Conservation (phyloP, 2,113 vertebrate genomes). For the Aramus guarauna region DNA sequence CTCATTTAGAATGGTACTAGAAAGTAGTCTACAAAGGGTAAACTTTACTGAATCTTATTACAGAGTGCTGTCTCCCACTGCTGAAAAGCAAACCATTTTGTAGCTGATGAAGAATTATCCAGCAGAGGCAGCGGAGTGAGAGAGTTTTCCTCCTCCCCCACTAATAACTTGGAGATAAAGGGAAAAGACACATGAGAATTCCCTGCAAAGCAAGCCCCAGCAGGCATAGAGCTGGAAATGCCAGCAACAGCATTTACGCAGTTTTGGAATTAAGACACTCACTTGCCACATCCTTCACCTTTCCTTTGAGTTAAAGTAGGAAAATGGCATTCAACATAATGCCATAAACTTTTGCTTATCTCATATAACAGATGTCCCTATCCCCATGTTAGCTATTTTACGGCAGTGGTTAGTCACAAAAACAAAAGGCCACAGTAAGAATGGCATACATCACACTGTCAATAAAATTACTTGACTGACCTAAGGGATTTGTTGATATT, state of each 20-base stretch:
- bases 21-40: background rate
- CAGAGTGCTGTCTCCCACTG: background rate
- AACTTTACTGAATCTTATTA: background rate
- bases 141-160: background rate
- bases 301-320: background rate
- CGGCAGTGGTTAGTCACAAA: constrained; percentile 14
- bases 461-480: background rate
- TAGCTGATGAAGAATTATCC: background rate
- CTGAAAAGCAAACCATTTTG: background rate
- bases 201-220: background rate
- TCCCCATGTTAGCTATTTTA: constrained; percentile 10
- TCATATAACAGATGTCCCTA: constrained; percentile 33
- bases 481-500: constrained; percentile 28
- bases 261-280: background rate
- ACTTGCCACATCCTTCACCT: background rate
- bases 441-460: background rate
- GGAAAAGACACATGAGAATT: background rate
- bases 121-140: background rate
- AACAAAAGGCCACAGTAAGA: background rate
- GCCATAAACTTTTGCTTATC: constrained; percentile 36
- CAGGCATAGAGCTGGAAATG: constrained; percentile 7
- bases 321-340: constrained; percentile 37
- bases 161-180: background rate
- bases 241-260: background rate
- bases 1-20: background rate